phyloP scores from a whole-genome alignment of 2,888 invertebrate genomes.

The Deilephila elpenor region DNA sequence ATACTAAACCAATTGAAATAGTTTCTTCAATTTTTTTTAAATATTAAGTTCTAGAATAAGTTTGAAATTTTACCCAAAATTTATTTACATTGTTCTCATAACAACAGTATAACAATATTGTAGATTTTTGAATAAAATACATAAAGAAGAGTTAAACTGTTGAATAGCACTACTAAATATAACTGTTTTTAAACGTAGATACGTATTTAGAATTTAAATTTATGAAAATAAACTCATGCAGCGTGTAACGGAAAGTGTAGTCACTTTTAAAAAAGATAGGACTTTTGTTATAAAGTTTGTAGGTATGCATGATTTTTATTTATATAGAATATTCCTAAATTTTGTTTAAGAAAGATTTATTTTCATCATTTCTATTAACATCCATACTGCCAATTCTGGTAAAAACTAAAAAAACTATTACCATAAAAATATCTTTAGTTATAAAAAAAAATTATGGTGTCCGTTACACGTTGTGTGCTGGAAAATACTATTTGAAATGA shows the following conservation, averaged over 20 bases:
- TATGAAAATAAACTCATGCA: constrained; percentile 26
- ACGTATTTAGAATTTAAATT: constrained; percentile 32
- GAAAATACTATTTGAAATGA: constrained; percentile 8
- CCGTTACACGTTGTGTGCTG: not conserved
- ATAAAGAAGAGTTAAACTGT: constrained; percentile 45
- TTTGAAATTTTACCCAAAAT: not conserved
- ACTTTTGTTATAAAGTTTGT: not conserved
- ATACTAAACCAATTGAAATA: not conserved
- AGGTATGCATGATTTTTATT: not conserved
- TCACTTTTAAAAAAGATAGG: not conserved
- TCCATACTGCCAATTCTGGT: too few relatives aligned
- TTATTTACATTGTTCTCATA: not conserved
- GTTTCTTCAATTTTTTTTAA: not conserved
- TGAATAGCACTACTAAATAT: constrained; percentile 45
- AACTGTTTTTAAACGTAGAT: constrained; percentile 40
- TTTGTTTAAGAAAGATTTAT: too few relatives aligned
- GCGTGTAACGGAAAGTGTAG: constrained; percentile 10
- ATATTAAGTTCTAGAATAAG: too few relatives aligned
- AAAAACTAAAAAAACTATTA: too few relatives aligned
- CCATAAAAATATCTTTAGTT: not conserved
- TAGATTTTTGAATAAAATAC: constrained; percentile 35
- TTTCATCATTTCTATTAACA: too few relatives aligned
- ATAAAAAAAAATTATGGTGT: not conserved
- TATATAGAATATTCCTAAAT: too few relatives aligned
- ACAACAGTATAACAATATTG: not conserved